Evolutionary conservation across 2,797 vertebrate species (phyloP).

Genomic region (Poecilia velifera): DNA sequence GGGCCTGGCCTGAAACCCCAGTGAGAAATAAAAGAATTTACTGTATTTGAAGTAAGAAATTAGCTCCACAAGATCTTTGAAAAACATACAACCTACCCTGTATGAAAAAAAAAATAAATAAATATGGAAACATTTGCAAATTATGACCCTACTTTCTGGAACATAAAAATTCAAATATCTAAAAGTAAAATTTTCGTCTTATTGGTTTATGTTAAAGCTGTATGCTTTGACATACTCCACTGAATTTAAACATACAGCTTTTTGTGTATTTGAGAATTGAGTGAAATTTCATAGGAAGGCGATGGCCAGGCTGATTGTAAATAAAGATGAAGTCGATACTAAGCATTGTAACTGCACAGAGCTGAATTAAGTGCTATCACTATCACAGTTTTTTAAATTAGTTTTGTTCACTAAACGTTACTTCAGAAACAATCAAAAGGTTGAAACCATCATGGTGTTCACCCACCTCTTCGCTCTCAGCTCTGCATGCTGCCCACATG

Average conservation of each 20-base stretch:
- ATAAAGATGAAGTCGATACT: not conserved
- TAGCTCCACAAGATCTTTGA: not conserved
- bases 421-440: slow-evolving; percentile 9
- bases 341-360: not conserved
- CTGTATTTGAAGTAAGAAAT: not conserved
- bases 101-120: not conserved
- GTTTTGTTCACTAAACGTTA: not conserved
- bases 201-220: not conserved
- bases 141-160: not conserved
- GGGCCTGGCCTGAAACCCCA: not conserved
- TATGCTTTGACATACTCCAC: not conserved
- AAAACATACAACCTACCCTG: not conserved
- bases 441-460: slow-evolving; percentile 16
- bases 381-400: not conserved
- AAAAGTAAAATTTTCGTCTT: not conserved
- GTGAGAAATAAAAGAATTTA: not conserved
- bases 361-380: not conserved
- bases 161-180: not conserved
- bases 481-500: slow-evolving; percentile 20
- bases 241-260: not conserved
- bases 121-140: not conserved
- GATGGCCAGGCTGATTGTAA: not conserved
- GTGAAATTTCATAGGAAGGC: too few species aligned
- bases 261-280: not conserved
- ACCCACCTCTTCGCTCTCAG: not conserved